Conservation (phyloP, 2,888 invertebrate genomes). For the Ennomos quercinarius region DNA sequence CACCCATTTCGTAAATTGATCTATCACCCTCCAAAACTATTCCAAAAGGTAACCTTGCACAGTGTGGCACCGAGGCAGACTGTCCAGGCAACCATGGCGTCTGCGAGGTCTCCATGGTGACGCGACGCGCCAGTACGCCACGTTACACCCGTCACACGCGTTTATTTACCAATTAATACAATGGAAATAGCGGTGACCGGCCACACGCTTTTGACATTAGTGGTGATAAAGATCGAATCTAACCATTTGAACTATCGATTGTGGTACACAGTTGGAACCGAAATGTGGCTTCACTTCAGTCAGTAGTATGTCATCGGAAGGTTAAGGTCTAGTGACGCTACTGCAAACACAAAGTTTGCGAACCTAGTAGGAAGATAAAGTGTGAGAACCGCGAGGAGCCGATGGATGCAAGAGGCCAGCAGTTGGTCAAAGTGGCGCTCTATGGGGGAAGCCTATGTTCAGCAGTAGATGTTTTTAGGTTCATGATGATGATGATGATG, state of each 20-base stretch:
- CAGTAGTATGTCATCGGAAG: conserved; percentile 42
- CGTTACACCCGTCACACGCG: conserved; percentile 52
- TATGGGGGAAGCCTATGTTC: too few species aligned
- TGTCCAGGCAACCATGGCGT: conserved; percentile 61
- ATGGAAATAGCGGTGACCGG: conserved; percentile 55
- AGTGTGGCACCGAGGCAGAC: conserved; percentile 53
- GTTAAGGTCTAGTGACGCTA: conserved; percentile 51
- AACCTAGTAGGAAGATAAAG: too few species aligned
- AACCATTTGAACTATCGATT: conserved; percentile 29
- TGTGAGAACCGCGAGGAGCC: too few species aligned
- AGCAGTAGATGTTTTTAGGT: too few species aligned
- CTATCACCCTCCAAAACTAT: conserved; percentile 49
- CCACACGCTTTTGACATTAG: conserved; percentile 53
- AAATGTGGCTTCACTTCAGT: conserved; percentile 37
- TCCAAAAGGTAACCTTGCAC: conserved; percentile 56
- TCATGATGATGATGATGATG: too few species aligned
- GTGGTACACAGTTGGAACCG: conserved; percentile 17
- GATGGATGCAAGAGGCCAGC: too few species aligned
- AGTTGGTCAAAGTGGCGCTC: too few species aligned
- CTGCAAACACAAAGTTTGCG: conserved; percentile 47
- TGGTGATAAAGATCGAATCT: conserved; percentile 45
- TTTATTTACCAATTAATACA: conserved; percentile 72
- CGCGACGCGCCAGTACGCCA: conserved; percentile 44
- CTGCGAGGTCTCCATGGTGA: conserved; percentile 63
- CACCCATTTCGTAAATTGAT: conserved; percentile 49